Percentiles rank a stretch among this genome's conserved stretches.
phyloP scores from a whole-genome alignment of 2,113 vertebrate species.

The Daphoenositta chrysoptera region DNA sequence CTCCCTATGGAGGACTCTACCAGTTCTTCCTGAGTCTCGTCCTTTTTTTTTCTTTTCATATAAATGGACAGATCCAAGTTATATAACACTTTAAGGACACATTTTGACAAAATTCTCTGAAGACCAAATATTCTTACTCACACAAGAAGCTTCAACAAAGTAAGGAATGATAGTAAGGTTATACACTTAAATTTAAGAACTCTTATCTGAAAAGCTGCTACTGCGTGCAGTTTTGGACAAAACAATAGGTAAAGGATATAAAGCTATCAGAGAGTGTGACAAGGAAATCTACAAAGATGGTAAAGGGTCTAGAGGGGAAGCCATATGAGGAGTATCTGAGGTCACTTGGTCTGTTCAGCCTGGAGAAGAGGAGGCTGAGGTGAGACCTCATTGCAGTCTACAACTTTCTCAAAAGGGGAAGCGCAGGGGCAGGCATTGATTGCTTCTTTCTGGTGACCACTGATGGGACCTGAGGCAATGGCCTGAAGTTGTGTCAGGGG shows the following conservation, averaged over 20 bases:
- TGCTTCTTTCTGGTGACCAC: not conserved
- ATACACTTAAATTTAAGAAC: not conserved
- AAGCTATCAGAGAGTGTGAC: not conserved
- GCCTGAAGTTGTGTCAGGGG: not conserved
- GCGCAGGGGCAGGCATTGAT: accelerated
- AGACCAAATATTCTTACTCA: not conserved
- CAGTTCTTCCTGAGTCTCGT: not conserved
- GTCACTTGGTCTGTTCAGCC: not conserved
- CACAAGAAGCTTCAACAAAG: not conserved
- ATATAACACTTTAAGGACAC: not conserved
- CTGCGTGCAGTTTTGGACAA: not conserved
- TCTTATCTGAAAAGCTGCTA: not conserved
- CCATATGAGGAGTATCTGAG: not conserved
- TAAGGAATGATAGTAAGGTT: not conserved
- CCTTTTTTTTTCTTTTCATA: not conserved
- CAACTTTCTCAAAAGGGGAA: not conserved
- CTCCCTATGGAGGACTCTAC: not conserved
- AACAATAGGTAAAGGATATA: not conserved
- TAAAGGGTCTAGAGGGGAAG: not conserved
- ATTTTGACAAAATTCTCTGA: not conserved
- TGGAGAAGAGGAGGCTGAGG: not conserved
- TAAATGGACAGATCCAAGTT: not conserved
- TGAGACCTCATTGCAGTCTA: not conserved
- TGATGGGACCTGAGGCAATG: not conserved
- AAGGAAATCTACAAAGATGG: not conserved